Evolutionary conservation across 1,140 invertebrate genomes (phyloP).

Genomic region (Ips nitidus): DNA sequence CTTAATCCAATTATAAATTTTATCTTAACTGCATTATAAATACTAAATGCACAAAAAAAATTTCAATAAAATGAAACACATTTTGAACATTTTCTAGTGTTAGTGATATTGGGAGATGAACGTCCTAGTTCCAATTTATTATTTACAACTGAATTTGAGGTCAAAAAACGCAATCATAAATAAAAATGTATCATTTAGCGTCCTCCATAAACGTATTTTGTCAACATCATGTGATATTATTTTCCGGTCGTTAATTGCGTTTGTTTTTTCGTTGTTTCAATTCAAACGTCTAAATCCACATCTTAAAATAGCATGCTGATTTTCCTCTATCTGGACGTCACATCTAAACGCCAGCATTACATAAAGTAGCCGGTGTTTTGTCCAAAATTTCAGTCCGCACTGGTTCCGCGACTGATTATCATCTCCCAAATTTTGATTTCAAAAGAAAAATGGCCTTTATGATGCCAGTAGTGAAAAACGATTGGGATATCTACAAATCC

Average conservation of each 20-base stretch:
- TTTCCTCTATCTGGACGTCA: constrained; percentile 18
- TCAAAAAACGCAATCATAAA: no score
- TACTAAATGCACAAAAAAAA: no score
- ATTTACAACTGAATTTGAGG: no score
- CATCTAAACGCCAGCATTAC: constrained; percentile 10
- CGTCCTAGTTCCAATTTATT: no score
- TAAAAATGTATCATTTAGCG: no score
- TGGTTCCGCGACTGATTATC: constrained; percentile 22
- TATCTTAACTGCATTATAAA: no score
- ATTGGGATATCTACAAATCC: constrained; percentile 88
- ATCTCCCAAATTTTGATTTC: constrained; percentile 17
- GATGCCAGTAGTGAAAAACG: constrained; percentile 91
- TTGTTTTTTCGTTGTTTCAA: constrained; percentile 15
- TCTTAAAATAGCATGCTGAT: constrained; percentile 25
- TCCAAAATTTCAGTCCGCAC: constrained; percentile 20
- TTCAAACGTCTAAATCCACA: constrained; percentile 18
- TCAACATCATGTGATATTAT: constrained; percentile 27
- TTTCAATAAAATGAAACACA: no score
- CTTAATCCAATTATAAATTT: no score
- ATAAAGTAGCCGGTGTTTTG: constrained; percentile 21
- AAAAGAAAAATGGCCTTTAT: constrained; percentile 77
- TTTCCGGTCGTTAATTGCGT: constrained; percentile 21
- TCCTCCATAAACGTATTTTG: not conserved
- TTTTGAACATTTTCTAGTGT: no score
- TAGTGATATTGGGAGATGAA: no score